These are phyloP conservation scores for Andrena minutula DNA, from an alignment of 2,888 invertebrate species.

Conservation along the genomic window DNA sequence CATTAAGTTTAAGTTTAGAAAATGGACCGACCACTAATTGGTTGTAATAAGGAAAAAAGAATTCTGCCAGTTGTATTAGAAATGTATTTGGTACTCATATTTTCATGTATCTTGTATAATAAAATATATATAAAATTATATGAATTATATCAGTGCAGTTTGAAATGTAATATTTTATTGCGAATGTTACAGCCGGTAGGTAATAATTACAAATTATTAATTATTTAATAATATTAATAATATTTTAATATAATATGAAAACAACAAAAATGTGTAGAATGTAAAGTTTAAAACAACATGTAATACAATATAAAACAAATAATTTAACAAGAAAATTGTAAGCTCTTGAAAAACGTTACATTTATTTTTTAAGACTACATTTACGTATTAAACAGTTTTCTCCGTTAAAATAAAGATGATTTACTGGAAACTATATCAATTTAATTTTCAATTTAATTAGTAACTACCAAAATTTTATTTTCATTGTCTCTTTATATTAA, in stretches of 20 bases:
- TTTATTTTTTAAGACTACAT: too few relatives aligned
- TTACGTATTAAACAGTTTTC: too few relatives aligned
- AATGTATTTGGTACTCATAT: slow-evolving; percentile 1
- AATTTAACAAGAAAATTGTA: too few relatives aligned
- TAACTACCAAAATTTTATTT: neutral
- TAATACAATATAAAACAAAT: too few relatives aligned
- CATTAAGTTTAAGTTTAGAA: slow-evolving; percentile 9
- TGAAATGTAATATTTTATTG: too few relatives aligned
- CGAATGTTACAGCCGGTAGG: too few relatives aligned
- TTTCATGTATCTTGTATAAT: neutral
- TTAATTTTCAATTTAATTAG: neutral
- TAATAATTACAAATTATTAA: too few relatives aligned
- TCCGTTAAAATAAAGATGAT: neutral
- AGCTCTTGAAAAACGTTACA: too few relatives aligned
- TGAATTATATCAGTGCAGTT: too few relatives aligned
- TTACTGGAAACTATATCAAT: neutral
- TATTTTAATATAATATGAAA: too few relatives aligned
- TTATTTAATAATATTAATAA: too few relatives aligned
- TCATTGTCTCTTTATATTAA: too few relatives aligned
- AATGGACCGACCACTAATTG: slow-evolving; percentile 10
- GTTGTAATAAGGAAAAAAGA: slow-evolving; percentile 20
- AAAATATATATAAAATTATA: neutral
- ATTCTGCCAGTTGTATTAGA: neutral
- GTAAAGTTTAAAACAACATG: neutral
- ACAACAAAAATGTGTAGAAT: neutral